Evolutionary conservation across 1,140 invertebrate genomes (phyloP).

Genomic region (Carcinoscorpius rotundicauda): DNA sequence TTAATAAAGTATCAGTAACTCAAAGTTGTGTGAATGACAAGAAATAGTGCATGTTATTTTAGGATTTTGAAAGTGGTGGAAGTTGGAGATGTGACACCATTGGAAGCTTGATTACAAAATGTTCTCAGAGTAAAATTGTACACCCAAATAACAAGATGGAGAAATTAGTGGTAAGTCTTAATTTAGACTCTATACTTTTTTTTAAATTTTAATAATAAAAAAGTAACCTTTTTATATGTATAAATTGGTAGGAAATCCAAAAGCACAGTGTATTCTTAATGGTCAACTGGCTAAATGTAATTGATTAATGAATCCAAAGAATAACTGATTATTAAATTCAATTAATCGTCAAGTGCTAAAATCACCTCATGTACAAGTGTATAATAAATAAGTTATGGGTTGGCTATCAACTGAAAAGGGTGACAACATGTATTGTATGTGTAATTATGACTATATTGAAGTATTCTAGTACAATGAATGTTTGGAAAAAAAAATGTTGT

Average conservation of each 20-base stretch:
- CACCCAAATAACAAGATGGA: background rate
- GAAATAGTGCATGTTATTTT: background rate
- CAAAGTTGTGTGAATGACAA: background rate
- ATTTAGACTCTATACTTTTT: background rate
- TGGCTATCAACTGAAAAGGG: no score
- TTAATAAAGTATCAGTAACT: background rate
- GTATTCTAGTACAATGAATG: no score
- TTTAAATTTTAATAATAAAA: background rate
- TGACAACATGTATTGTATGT: no score
- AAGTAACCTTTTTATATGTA: background rate
- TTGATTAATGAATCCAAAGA: no score
- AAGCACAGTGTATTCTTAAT: background rate
- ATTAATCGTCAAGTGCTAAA: no score
- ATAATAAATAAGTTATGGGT: no score
- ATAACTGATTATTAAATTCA: no score
- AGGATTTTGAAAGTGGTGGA: background rate
- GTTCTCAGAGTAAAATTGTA: background rate
- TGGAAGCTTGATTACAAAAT: background rate
- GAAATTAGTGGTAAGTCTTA: background rate
- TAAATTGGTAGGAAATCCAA: background rate
- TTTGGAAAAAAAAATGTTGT: no score
- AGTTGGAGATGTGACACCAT: constrained; percentile 1
- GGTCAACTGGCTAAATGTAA: no score
- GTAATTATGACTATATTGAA: no score
- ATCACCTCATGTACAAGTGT: no score